Base-by-base conservation (phyloP, 2,888 invertebrate genomes). In the Agrotis ipsilon region DNA sequence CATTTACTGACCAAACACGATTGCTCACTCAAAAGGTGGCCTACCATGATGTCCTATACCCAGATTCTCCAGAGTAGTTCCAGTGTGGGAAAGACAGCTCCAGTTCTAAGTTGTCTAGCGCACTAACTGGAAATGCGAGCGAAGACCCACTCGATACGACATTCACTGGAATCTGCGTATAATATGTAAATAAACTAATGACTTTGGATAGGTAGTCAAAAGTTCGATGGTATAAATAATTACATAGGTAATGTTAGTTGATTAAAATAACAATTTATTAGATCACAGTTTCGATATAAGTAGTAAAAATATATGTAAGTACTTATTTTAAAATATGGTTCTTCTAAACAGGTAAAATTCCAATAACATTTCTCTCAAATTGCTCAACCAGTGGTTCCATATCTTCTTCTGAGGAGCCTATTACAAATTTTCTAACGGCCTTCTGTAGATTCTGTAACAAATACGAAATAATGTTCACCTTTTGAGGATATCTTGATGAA, bases 361-460 rank as follows among this genome's bases (percentile, higher is more conserved):
- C 93, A 62, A 92, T 83, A 4, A 94, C 78, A 75, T 88, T 88
- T 78, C 82, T 91, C 73, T 94, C 91, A 76, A 92, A 94, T 52
- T 90, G 87, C 49, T 94, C 89, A 48, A 89, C 79, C 11, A 92
- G 52, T 2, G 71, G 48, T 19, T 82, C 65, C 14, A 91, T 83
- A 16, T 91, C 86, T 52, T 91, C 86, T 51, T 81, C 71, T 14
- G 75, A 62, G 1, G 75, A 76, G 11, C 67, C 78, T 0, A 46
- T 57, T 16, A 90, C 46, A 72, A 85, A 86, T 9, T 83, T 69
- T 66, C 85, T 89, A 5, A 92, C 68, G 48, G 83, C 78, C 81
- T 89, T 92, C 65, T 90, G 89, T 14, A 92, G 62, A 81, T 91
- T 92, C 94, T 94, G 91, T 43, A 92, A 93, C 39, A 72, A 55